A percentile compares a stretch with the other conserved stretches of the same genome.
phyloP scores from a whole-genome alignment of 35 echinoderm and acorn worm genomes.

The Apostichopus japonicus region DNA sequence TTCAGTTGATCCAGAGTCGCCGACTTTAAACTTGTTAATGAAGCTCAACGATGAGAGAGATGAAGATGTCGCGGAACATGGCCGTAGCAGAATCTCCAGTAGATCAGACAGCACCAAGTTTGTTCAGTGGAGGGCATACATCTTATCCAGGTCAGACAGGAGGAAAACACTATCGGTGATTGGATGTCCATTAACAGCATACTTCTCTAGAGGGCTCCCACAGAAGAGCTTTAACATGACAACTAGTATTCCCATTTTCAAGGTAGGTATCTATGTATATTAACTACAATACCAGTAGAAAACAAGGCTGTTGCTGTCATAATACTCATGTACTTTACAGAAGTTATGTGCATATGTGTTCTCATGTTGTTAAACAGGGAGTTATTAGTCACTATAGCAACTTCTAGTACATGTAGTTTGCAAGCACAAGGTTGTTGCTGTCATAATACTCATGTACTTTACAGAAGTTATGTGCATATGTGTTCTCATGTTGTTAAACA shows the following conservation, averaged over 20 bases:
- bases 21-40: slow-evolving; percentile 64
- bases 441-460: too few species aligned
- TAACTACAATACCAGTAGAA: not conserved
- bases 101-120: slow-evolving; percentile 78
- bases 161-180: slow-evolving; percentile 77
- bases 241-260: slow-evolving; percentile 68
- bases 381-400: too few species aligned
- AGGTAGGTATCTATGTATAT: slow-evolving; percentile 56
- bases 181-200: slow-evolving; percentile 69
- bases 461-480: too few species aligned
- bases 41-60: slow-evolving; percentile 72
- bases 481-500: too few species aligned
- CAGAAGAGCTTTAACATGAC: slow-evolving; percentile 79
- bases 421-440: too few species aligned
- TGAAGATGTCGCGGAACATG: slow-evolving; percentile 25
- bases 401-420: too few species aligned
- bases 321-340: not conserved
- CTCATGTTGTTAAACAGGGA: too few species aligned
- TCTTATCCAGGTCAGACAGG: slow-evolving; percentile 82
- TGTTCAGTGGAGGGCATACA: slow-evolving; percentile 83
- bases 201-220: slow-evolving; percentile 72
- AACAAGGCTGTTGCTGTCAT: not conserved
- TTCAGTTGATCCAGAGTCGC: slow-evolving; percentile 56
- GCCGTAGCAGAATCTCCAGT: not conserved
- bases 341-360: too few species aligned